phyloP scores from a whole-genome alignment of 1,140 invertebrate species.

The Euborellia annulipes region DNA sequence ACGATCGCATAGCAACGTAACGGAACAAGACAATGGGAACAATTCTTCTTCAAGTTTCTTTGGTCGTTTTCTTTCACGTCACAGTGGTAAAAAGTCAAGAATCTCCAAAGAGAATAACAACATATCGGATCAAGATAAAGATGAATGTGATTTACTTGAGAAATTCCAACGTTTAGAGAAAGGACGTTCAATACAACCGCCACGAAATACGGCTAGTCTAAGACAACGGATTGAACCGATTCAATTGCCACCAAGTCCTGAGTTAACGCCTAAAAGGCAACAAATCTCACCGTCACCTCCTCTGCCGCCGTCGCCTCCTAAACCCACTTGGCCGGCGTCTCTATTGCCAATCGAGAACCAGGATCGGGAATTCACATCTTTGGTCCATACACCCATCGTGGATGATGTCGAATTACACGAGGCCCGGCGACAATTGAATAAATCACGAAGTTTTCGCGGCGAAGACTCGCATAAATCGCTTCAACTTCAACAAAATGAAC shows the following conservation, averaged over 20 bases:
- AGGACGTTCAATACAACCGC: neutral
- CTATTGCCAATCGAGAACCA: neutral
- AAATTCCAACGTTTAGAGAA: too few species aligned
- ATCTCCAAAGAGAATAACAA: too few species aligned
- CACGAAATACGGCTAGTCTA: constrained; percentile 2
- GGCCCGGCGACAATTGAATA: constrained; percentile 31
- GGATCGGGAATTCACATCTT: constrained; percentile 1
- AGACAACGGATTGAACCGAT: constrained; percentile 35
- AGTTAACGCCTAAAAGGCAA: too few species aligned
- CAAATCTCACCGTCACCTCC: constrained; percentile 21
- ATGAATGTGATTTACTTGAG: too few species aligned
- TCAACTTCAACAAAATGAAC: too few species aligned
- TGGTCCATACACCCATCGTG: neutral
- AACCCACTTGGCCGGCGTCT: constrained; percentile 8
- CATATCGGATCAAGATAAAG: too few species aligned
- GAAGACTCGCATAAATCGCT: constrained; percentile 15
- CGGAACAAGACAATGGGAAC: neutral
- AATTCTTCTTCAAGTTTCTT: constrained; percentile 26
- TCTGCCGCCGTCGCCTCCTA: constrained; percentile 10
- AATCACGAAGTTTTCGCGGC: constrained; percentile 46
- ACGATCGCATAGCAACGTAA: neutral
- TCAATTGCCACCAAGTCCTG: constrained; percentile 28
- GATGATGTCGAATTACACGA: constrained; percentile 23
- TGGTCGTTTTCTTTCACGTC: constrained; percentile 40
- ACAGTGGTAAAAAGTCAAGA: constrained; percentile 38